Evolutionary conservation across 1,140 invertebrate genomes (phyloP), one percentile per base, ranked within the genome.

Genomic region (Hermetia illucens): DNA sequence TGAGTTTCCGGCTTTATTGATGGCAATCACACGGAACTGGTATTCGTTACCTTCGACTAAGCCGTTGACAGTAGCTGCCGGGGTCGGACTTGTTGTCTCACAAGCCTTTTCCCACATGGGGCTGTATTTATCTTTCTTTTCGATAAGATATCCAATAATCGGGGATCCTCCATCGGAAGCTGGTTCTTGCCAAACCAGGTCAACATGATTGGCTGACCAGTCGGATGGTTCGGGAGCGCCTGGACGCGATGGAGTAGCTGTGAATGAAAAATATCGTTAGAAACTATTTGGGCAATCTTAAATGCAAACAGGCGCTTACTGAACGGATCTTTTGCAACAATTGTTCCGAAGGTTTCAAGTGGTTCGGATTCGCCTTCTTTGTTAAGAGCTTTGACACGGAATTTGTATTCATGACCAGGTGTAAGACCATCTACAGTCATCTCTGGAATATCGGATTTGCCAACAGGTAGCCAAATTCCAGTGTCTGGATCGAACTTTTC

Each of bases 21-120:
- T 70, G 21, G 94, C 93, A 49, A 88, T 85, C 3, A 98, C 84
- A n/a, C 94, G 77, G 76, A 98, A 98, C 61, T 98, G 90, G 59
- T 98, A 98, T 59, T 96, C 90, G 55, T 93, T 90, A 31, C 93
- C 93, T 70, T 97, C 92, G 46, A 92, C 84, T 3, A 98, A 64
- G 38, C 90, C 89, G 44, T 78, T 81, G 3, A 93, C 75, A 29
- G 75, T 72, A 24, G 74, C 86, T 45, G 75, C 72, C 1, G 82
- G 80, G 12, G 70, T 68, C 4, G 79, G 68, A 16, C 67, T 71
- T 41, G 78, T 77, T 0, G 80, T 86, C 64, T 92, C 87, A 17
- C 81, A 50, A 22, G 84, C 85, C 56, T 91, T 87, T 61, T 92
- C 84, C 89, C 90, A 87, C 50, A 90, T 77, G 25, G 77, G 80